Conservation (phyloP, 2,113 vertebrate genomes). For the Lanius collurio region DNA sequence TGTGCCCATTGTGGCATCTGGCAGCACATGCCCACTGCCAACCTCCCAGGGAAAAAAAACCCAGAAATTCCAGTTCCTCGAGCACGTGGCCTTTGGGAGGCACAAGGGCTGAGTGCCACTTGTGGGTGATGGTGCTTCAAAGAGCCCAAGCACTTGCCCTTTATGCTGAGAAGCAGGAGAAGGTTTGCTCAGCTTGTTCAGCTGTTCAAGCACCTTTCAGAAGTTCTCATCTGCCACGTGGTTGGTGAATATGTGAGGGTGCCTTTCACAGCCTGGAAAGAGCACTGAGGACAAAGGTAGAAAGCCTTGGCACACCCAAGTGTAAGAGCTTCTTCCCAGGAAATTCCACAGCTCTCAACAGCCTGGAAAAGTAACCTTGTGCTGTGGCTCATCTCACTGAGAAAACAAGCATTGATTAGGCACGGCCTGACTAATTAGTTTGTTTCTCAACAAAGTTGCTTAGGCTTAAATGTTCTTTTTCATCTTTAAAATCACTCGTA, state of each 20-base stretch:
- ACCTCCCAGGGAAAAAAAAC: accelerated
- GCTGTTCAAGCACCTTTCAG: not conserved
- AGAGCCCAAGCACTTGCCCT: not conserved
- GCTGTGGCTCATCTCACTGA: not conserved
- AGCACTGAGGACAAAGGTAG: not conserved
- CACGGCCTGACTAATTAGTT: not conserved
- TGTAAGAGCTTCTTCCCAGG: not conserved
- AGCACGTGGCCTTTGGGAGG: not conserved
- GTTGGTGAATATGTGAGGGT: not conserved
- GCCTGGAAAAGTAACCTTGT: not conserved
- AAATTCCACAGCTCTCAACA: not conserved
- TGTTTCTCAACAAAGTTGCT: not conserved
- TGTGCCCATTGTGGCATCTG: accelerated
- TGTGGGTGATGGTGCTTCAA: not conserved
- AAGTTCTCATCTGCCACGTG: not conserved
- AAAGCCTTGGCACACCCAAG: not conserved
- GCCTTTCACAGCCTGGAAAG: not conserved
- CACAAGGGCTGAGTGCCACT: not conserved
- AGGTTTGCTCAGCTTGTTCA: not conserved
- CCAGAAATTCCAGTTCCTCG: not conserved
- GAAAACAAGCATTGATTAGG: not conserved
- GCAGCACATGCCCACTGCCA: not conserved
- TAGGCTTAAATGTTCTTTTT: not conserved
- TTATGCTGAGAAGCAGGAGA: not conserved
- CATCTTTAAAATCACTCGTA: not conserved